Conservation (phyloP, 2,888 invertebrate genomes). For the Scaptomyza caliginosa region DNA sequence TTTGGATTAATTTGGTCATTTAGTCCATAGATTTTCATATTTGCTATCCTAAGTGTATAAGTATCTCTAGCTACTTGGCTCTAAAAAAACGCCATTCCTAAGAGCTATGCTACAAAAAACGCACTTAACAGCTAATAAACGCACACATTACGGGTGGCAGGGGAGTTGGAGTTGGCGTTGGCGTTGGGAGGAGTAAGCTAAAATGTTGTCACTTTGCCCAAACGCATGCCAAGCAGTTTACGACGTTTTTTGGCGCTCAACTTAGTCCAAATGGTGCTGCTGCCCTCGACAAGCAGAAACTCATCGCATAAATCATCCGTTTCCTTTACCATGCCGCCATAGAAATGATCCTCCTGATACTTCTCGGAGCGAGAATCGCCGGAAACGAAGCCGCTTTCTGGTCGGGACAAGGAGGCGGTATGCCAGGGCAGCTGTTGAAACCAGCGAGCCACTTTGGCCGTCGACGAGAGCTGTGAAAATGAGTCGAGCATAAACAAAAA, state of each 20-base stretch:
- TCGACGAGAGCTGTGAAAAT: constrained; percentile 88
- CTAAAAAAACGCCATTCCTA: constrained; percentile 30
- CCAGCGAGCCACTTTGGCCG: constrained; percentile 92
- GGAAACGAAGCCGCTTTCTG: constrained; percentile 91
- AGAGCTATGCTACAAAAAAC: constrained; percentile 34
- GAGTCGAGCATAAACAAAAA: constrained; percentile 45
- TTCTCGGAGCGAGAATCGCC: constrained; percentile 86
- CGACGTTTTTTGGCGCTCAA: constrained; percentile 89
- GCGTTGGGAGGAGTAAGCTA: constrained; percentile 71
- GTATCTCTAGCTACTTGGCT: constrained; percentile 44
- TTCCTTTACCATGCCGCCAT: constrained; percentile 78
- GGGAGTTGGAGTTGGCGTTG: background rate
- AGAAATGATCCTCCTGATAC: constrained; percentile 84
- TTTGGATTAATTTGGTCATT: constrained; percentile 67
- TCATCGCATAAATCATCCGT: constrained; percentile 85
- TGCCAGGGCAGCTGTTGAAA: constrained; percentile 88
- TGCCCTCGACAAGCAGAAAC: constrained; percentile 87
- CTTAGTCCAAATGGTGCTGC: constrained; percentile 88
- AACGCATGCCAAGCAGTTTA: constrained; percentile 88
- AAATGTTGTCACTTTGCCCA: constrained; percentile 90
- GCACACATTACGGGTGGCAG: constrained; percentile 65
- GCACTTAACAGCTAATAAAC: constrained; percentile 77
- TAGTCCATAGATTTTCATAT: constrained; percentile 75
- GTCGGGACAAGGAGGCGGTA: constrained; percentile 87
- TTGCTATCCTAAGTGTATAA: constrained; percentile 46